phyloP scores from a whole-genome alignment of 2,797 vertebrate species.

The Sebastes diaconus region DNA sequence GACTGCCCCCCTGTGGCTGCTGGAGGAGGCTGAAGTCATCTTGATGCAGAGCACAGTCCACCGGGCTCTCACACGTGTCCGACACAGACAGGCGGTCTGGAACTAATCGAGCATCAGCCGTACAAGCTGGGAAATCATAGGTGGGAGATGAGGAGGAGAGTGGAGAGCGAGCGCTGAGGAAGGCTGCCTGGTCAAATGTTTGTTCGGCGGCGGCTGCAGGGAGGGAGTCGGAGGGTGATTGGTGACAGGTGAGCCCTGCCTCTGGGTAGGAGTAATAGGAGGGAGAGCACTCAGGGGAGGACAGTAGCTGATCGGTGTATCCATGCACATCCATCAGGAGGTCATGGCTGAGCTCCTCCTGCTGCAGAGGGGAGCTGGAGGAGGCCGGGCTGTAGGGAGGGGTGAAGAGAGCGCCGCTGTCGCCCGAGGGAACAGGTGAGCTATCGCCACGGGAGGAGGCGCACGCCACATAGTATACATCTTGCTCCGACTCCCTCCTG shows the following conservation, averaged over 20 bases:
- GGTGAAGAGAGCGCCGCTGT: constrained; percentile 62
- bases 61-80: constrained; percentile 45
- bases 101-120: constrained; percentile 65
- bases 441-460: constrained; percentile 20
- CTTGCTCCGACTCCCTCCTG: constrained; percentile 36
- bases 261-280: constrained; percentile 61
- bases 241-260: constrained; percentile 44
- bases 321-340: constrained; percentile 66
- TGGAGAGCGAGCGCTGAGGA: constrained; percentile 32
- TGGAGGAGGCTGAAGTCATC: constrained; percentile 53
- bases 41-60: constrained; percentile 66
- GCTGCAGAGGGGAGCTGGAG: constrained; percentile 66
- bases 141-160: constrained; percentile 42
- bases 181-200: constrained; percentile 47
- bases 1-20: constrained; percentile 61
- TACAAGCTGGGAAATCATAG: constrained; percentile 57
- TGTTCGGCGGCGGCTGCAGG: constrained; percentile 8
- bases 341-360: constrained; percentile 58
- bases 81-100: constrained; percentile 64
- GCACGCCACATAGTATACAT: not conserved
- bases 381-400: constrained; percentile 81
- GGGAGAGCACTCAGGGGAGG: constrained; percentile 67
- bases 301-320: constrained; percentile 60
- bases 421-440: constrained; percentile 51
- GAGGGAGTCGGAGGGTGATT: constrained; percentile 40